These are phyloP conservation scores for Torymus tubicola DNA, from an alignment of 2,888 invertebrate species.

Conservation along the genomic window DNA sequence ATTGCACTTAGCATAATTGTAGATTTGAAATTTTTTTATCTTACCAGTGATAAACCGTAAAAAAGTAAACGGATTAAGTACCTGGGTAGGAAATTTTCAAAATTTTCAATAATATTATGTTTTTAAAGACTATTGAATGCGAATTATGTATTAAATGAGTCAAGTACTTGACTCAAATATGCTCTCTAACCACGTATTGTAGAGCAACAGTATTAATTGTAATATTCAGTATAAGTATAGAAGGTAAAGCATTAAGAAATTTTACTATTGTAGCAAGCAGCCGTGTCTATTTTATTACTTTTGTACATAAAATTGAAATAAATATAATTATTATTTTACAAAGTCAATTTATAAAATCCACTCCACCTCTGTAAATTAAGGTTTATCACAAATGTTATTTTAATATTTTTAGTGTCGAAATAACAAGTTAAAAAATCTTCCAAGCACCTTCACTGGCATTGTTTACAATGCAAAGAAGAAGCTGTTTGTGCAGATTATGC, in stretches of 20 bases:
- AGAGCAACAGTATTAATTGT: constrained; percentile 70
- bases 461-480: constrained; percentile 3
- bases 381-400: constrained; percentile 54
- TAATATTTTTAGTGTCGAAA: constrained; percentile 14
- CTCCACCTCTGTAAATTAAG: constrained; percentile 30
- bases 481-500: constrained; percentile 12
- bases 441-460: constrained; percentile 13
- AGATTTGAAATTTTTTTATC: constrained; percentile 47
- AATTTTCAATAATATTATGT: constrained; percentile 36
- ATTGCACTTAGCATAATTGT: constrained; percentile 46
- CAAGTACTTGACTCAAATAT: constrained; percentile 55
- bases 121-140: constrained; percentile 18
- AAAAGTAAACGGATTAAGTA: constrained; percentile 44
- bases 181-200: constrained; percentile 52
- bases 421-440: constrained; percentile 7
- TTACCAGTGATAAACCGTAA: constrained; percentile 51
- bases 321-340: constrained; percentile 63
- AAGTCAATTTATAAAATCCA: constrained; percentile 41
- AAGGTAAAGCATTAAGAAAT: constrained; percentile 60
- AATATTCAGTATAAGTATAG: constrained; percentile 65
- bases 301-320: constrained; percentile 72
- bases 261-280: constrained; percentile 55
- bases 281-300: constrained; percentile 67
- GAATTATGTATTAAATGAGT: constrained; percentile 54
- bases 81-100: constrained; percentile 51